Evolutionary conservation across 2,888 invertebrate species (phyloP).

Genomic region (Cantharis rustica): DNA sequence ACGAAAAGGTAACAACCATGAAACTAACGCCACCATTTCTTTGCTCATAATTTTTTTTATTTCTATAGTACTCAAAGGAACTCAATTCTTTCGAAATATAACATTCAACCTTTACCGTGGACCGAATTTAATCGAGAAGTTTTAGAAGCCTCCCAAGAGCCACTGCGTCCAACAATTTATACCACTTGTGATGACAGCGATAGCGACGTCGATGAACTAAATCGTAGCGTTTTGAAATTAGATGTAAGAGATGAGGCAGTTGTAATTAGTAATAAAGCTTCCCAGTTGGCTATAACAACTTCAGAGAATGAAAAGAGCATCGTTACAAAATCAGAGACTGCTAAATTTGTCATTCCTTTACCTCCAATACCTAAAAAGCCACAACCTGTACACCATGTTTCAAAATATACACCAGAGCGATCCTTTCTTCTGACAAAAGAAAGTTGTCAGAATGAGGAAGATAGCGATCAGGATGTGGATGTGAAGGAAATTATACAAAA

Average conservation of each 20-base stretch:
- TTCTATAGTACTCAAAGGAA: background rate
- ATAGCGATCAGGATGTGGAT: background rate
- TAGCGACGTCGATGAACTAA: background rate
- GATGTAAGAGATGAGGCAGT: background rate
- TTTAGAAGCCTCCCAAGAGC: constrained; percentile 31
- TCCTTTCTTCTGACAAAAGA: background rate
- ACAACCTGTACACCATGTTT: background rate
- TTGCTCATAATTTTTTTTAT: background rate
- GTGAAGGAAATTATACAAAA: background rate
- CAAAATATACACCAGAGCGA: background rate
- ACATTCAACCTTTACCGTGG: constrained; percentile 26
- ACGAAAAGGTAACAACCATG: constrained; percentile 4
- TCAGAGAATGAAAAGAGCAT: background rate
- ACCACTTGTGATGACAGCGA: background rate
- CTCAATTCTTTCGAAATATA: background rate
- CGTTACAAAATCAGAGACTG: background rate
- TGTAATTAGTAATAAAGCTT: background rate
- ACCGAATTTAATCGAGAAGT: constrained; percentile 29
- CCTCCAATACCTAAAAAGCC: background rate
- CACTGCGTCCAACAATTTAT: background rate
- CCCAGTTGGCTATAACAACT: background rate
- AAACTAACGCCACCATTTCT: background rate
- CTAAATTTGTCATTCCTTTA: background rate
- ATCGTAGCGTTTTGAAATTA: background rate
- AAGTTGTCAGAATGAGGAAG: background rate